These are phyloP conservation scores for Brachionus paranguensis DNA, from an alignment of 1,140 invertebrate genomes.

Conservation along the genomic window DNA sequence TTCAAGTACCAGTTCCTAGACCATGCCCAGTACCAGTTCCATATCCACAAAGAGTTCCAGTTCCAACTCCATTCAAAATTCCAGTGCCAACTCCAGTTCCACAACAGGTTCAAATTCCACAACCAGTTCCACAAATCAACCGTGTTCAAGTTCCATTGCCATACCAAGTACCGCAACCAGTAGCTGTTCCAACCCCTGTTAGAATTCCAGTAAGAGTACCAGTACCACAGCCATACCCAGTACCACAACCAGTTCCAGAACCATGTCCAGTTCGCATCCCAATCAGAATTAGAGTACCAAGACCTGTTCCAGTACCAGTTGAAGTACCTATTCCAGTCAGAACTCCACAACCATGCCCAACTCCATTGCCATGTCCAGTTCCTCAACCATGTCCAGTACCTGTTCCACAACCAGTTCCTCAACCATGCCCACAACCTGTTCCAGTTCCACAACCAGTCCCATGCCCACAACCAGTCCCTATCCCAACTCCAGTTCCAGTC, in stretches of 20 bases:
- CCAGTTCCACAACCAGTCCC: neutral
- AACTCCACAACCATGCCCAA: neutral
- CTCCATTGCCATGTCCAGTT: neutral
- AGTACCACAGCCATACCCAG: conserved; percentile 7
- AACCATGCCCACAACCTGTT: neutral
- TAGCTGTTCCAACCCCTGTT: neutral
- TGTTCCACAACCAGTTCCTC: neutral
- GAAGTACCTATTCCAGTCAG: neutral
- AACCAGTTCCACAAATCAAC: neutral
- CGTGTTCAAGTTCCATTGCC: neutral
- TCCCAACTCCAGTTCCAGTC: neutral
- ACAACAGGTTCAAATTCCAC: neutral
- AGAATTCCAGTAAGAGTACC: conserved; percentile 15
- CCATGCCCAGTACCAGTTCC: neutral
- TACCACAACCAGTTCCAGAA: conserved; percentile 10
- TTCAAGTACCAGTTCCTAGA: neutral
- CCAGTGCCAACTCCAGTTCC: neutral
- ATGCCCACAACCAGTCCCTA: neutral
- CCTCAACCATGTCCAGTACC: neutral
- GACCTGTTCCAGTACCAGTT: neutral
- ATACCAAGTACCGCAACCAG: neutral
- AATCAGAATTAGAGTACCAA: conserved; percentile 20
- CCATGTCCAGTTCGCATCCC: neutral
- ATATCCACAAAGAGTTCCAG: neutral
- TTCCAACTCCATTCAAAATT: neutral